These are phyloP conservation scores for Gallinago media DNA, from an alignment of 2,113 vertebrate species.

Conservation along the genomic window DNA sequence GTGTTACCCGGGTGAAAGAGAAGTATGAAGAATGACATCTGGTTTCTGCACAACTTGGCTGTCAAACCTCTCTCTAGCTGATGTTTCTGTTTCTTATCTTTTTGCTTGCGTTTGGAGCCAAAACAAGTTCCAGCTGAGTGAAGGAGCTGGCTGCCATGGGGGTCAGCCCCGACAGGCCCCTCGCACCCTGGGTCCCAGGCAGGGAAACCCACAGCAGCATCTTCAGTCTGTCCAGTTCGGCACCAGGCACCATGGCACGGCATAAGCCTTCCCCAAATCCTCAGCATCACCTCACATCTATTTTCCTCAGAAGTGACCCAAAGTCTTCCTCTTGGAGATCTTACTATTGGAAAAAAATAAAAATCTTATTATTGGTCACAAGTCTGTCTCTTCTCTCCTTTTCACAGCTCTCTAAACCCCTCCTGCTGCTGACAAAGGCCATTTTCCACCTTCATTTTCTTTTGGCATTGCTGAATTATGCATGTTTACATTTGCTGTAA, in stretches of 20 bases:
- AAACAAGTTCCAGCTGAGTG: background rate
- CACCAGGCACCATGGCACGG: accelerated
- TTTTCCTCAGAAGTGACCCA: background rate
- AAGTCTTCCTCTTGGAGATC: background rate
- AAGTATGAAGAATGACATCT: slow-evolving; percentile 22
- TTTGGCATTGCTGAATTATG: background rate
- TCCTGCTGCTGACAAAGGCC: slow-evolving; percentile 1
- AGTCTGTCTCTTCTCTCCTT: background rate
- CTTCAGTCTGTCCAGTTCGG: background rate
- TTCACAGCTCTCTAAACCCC: background rate
- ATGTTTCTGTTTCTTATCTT: slow-evolving; percentile 59
- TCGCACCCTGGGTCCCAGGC: background rate
- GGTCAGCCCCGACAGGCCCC: background rate
- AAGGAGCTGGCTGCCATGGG: background rate
- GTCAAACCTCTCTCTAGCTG: slow-evolving; percentile 14
- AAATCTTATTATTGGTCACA: background rate
- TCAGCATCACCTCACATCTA: accelerated
- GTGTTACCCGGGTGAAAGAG: background rate
- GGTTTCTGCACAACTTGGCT: slow-evolving; percentile 47
- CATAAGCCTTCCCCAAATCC: background rate
- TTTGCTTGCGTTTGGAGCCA: background rate
- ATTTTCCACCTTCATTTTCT: slow-evolving; percentile 42
- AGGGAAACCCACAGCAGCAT: accelerated
- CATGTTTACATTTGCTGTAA: slow-evolving; percentile 29
- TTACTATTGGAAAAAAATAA: background rate